Evolutionary conservation across 2,888 invertebrate species (phyloP).

Genomic region (Ectobius pallidus): DNA sequence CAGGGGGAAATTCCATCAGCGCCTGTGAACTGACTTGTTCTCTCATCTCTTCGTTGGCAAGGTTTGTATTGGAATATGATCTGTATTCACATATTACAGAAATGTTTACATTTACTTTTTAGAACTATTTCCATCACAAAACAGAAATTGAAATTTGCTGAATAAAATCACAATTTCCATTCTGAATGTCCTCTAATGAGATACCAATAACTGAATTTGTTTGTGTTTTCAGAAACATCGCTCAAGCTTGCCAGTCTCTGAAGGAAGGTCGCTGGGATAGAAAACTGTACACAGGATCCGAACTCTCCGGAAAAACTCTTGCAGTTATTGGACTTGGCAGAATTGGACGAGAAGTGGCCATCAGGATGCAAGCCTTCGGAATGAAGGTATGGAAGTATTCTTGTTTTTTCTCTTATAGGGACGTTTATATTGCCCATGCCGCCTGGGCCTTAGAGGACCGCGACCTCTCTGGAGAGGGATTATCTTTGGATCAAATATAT

Average conservation of each 20-base stretch:
- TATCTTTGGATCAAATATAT: neutral
- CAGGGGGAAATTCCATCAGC: conserved; percentile 95
- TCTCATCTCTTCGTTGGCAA: conserved; percentile 80
- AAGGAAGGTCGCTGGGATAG: conserved; percentile 94
- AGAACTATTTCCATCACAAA: neutral
- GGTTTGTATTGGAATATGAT: conserved; percentile 59
- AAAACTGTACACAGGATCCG: conserved; percentile 82
- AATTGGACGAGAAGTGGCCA: conserved; percentile 93
- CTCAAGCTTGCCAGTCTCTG: conserved; percentile 82
- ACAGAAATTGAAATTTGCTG: neutral
- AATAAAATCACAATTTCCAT: neutral
- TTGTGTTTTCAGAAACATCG: conserved; percentile 68
- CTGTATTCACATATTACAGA: neutral
- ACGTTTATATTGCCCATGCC: no score
- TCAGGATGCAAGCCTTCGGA: conserved; percentile 94
- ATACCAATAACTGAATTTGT: no score
- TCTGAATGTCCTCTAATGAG: no score
- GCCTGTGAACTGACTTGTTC: conserved; percentile 97
- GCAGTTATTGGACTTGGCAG: conserved; percentile 94
- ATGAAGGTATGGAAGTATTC: conserved; percentile 80
- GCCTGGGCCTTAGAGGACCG: no score
- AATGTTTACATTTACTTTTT: no score
- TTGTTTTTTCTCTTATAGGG: no score
- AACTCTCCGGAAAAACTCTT: conserved; percentile 88
- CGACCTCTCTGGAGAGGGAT: no score